Conservation (phyloP, 2,113 vertebrate species). For the Dipodomys spectabilis region DNA sequence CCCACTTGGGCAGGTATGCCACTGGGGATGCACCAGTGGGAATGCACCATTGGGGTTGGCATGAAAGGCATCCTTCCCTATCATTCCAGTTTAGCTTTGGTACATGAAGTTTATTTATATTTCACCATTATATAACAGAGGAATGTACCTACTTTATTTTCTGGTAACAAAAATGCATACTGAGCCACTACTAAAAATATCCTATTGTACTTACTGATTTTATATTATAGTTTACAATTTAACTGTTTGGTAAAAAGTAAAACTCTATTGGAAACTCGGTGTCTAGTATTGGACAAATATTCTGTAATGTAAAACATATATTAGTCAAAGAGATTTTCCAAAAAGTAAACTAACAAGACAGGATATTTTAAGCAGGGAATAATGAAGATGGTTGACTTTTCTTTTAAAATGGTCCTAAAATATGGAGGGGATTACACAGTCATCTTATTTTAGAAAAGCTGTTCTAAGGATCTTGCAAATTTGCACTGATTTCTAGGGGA, state of each 20-base stretch:
- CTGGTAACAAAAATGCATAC: neutral
- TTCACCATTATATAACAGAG: neutral
- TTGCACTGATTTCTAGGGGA: neutral
- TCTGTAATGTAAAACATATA: neutral
- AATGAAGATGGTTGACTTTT: conserved; percentile 22
- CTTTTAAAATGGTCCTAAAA: neutral
- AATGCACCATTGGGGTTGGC: neutral
- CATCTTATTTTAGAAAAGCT: conserved; percentile 27
- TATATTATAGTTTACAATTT: neutral
- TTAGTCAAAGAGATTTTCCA: neutral
- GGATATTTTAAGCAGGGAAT: conserved; percentile 32
- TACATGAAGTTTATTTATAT: neutral
- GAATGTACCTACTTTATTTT: neutral
- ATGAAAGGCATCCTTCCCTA: neutral
- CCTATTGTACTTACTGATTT: conserved; percentile 21
- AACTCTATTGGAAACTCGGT: neutral
- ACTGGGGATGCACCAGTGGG: too few species aligned
- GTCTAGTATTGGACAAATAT: neutral
- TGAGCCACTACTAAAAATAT: neutral
- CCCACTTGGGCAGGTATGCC: neutral
- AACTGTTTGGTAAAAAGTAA: neutral
- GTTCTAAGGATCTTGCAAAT: neutral
- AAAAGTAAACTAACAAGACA: conserved; percentile 9
- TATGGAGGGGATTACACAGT: neutral
- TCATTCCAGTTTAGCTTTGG: neutral